Evolutionary conservation across 2,888 invertebrate genomes (phyloP).

Genomic region (Sarcophaga subvicina): DNA sequence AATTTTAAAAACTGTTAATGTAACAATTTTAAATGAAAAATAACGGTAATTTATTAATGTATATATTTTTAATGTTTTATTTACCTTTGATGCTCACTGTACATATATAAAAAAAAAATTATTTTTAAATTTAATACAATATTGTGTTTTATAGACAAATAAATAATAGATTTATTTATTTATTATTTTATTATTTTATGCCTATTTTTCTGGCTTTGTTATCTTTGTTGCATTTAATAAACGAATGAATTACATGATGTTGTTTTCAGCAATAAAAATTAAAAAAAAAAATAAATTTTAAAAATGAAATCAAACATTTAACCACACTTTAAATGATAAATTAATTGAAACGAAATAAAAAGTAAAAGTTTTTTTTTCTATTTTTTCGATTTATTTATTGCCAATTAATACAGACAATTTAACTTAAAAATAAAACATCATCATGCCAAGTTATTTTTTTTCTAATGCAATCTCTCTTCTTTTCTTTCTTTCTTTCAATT

Average conservation of each 20-base stretch:
- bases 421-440: not conserved
- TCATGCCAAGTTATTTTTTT: not conserved
- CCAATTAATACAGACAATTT: not conserved
- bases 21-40: no score
- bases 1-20: no score
- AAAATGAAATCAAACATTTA: constrained; percentile 12
- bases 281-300: not conserved
- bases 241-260: constrained; percentile 54
- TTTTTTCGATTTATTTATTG: not conserved
- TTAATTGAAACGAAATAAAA: constrained; percentile 47
- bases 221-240: not conserved
- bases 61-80: no score
- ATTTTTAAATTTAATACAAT: no score
- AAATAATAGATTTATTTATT: constrained; percentile 3
- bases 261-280: constrained; percentile 45
- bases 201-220: no score
- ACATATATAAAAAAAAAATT: no score
- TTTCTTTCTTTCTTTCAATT: constrained; percentile 52
- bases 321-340: constrained; percentile 22
- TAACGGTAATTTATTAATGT: no score
- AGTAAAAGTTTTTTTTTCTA: constrained; percentile 60
- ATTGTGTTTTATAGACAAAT: constrained; percentile 12
- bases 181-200: constrained; percentile 33
- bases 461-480: not conserved
- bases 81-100: no score